A percentile compares a stretch with the other conserved stretches of the same genome.
These are phyloP conservation scores for Daboia siamensis DNA, from an alignment of 2,113 vertebrate species.

Conservation along the genomic window DNA sequence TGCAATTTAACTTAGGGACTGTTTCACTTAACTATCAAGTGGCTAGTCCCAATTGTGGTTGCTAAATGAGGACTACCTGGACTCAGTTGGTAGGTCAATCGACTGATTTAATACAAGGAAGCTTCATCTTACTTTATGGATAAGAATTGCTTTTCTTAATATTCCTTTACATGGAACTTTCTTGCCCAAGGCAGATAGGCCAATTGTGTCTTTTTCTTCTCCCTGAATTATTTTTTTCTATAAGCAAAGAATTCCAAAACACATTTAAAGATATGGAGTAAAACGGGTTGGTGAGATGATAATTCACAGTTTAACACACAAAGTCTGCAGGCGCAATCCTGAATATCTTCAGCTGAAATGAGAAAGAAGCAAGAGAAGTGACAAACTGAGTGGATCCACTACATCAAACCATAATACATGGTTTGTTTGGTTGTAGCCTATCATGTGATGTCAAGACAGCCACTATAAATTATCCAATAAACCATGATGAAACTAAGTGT, in stretches of 20 bases:
- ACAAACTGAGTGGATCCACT: not conserved
- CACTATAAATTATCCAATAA: not conserved
- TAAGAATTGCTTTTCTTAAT: not conserved
- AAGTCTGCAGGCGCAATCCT: not conserved
- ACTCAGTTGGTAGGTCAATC: not conserved
- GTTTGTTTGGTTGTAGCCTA: not conserved
- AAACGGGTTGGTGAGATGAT: not conserved
- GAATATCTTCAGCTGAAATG: not conserved
- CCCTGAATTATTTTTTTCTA: not conserved
- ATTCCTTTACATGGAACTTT: not conserved
- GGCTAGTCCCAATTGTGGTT: not conserved
- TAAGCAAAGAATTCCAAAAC: not conserved
- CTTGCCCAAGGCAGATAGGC: not conserved
- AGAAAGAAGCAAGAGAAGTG: not conserved
- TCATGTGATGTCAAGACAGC: not conserved
- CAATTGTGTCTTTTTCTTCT: not conserved
- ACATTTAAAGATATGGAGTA: not conserved
- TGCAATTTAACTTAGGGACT: not conserved
- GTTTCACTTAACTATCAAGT: not conserved
- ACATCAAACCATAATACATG: not conserved
- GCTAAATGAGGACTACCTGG: not conserved
- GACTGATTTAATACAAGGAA: not conserved
- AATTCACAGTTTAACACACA: not conserved
- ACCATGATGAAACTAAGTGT: not conserved
- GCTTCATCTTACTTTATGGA: not conserved